A percentile compares a stretch with the other conserved stretches of the same genome.
Conservation (phyloP, 2,113 vertebrate species). For the Zootoca vivipara region DNA sequence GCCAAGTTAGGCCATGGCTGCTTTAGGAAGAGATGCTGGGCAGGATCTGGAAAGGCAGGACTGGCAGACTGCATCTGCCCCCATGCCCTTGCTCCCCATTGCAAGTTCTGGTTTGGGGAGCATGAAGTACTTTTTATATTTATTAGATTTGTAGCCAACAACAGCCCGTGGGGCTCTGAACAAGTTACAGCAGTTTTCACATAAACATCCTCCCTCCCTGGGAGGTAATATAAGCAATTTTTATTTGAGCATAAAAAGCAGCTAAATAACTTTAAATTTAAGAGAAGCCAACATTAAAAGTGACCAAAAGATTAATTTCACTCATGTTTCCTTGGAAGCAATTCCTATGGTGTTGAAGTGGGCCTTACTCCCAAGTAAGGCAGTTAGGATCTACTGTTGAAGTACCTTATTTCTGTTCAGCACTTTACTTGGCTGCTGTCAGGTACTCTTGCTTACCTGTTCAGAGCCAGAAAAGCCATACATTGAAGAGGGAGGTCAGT, state of each 20-base stretch:
- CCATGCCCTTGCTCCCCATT: background rate
- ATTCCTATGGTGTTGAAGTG: background rate
- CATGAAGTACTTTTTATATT: background rate
- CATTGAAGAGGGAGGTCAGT: background rate
- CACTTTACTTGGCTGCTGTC: background rate
- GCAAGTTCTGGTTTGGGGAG: background rate
- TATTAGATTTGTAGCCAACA: background rate
- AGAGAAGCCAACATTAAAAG: background rate
- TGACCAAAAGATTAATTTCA: background rate
- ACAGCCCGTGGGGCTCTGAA: background rate
- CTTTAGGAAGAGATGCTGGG: background rate
- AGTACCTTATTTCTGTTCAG: background rate
- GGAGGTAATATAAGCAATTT: background rate
- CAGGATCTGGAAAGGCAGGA: background rate
- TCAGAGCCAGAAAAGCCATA: background rate
- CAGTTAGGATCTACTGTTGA: background rate
- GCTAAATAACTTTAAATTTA: background rate
- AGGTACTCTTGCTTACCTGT: background rate
- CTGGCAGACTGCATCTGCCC: background rate
- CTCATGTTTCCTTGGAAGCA: background rate
- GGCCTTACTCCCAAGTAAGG: background rate
- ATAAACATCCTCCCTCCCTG: background rate
- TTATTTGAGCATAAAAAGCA: background rate
- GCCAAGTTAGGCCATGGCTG: too few relatives aligned
- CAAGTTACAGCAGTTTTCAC: background rate